Conservation (phyloP, 2,113 vertebrate species). For the Notarius lentiginosus region DNA sequence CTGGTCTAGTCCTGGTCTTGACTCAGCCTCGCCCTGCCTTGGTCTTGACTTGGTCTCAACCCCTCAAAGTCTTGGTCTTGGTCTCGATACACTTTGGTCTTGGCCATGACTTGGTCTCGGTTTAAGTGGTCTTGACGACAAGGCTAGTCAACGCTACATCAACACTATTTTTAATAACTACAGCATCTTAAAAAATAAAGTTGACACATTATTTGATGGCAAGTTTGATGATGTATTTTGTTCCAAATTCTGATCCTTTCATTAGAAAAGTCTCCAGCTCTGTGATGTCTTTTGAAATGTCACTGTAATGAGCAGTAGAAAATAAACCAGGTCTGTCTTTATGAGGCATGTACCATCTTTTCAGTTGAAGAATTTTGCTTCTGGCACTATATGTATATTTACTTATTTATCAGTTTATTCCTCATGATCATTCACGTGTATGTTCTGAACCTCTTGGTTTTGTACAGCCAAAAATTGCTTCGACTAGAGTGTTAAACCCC, state of each 20-base stretch:
- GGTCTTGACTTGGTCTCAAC: no score
- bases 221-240: slow-evolving; percentile 43
- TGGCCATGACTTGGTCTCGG: no score
- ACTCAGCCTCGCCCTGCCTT: no score
- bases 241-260: slow-evolving; percentile 60
- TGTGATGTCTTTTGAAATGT: slow-evolving; percentile 59
- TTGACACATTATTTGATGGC: slow-evolving; percentile 15
- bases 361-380: slow-evolving; percentile 53
- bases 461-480: slow-evolving; percentile 21
- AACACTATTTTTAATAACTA: slow-evolving; percentile 17
- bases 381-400: slow-evolving; percentile 59
- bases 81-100: no score
- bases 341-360: slow-evolving; percentile 53
- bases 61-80: no score
- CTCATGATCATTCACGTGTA: slow-evolving; percentile 29
- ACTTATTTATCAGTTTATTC: slow-evolving; percentile 58
- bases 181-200: neutral
- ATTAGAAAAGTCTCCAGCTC: slow-evolving; percentile 48
- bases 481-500: slow-evolving; percentile 14
- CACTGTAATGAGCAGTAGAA: slow-evolving; percentile 59
- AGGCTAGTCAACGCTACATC: neutral
- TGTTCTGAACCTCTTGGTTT: neutral
- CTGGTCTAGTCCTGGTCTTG: no score
- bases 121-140: no score
- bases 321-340: slow-evolving; percentile 64